A percentile compares a stretch with the other conserved stretches of the same genome.
phyloP scores from a whole-genome alignment of 2,888 invertebrate genomes.

The Athetis lepigone region DNA sequence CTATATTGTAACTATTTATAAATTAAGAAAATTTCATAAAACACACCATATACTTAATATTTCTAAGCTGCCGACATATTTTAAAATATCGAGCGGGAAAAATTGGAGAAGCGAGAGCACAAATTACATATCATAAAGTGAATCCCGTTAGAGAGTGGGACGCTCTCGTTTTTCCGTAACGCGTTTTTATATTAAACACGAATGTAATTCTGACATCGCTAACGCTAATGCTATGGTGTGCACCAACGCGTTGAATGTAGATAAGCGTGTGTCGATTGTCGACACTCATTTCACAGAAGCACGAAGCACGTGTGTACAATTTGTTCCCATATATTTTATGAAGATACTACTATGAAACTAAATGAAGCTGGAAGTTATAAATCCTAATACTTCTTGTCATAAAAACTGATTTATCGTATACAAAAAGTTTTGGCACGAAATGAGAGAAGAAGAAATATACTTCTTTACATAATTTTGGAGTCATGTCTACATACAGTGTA shows the following conservation, averaged over 20 bases:
- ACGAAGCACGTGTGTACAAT: conserved; percentile 52
- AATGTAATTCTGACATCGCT: conserved; percentile 48
- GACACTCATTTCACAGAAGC: conserved; percentile 35
- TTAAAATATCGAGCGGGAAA: conserved; percentile 27
- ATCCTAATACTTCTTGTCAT: background rate
- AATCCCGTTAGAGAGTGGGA: conserved; percentile 51
- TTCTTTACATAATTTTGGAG: too few species aligned
- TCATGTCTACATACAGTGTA: too few species aligned
- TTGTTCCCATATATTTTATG: conserved; percentile 43
- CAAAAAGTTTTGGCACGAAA: too few species aligned
- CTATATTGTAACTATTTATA: conserved; percentile 3
- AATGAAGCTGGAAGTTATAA: conserved; percentile 7
- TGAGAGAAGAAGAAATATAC: too few species aligned
- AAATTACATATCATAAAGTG: conserved; percentile 59
- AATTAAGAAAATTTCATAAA: conserved; percentile 4
- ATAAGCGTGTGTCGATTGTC: conserved; percentile 43
- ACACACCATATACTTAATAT: conserved; percentile 16
- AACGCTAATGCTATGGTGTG: conserved; percentile 47
- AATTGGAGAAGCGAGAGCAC: conserved; percentile 48
- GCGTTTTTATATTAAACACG: conserved; percentile 52
- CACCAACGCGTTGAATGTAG: conserved; percentile 35
- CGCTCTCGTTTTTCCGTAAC: conserved; percentile 35
- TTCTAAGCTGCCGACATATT: conserved; percentile 30
- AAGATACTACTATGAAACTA: conserved; percentile 37
- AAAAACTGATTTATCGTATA: background rate